Base-by-base conservation (phyloP, 2,888 invertebrate species). In the Halocaridina rubra region DNA sequence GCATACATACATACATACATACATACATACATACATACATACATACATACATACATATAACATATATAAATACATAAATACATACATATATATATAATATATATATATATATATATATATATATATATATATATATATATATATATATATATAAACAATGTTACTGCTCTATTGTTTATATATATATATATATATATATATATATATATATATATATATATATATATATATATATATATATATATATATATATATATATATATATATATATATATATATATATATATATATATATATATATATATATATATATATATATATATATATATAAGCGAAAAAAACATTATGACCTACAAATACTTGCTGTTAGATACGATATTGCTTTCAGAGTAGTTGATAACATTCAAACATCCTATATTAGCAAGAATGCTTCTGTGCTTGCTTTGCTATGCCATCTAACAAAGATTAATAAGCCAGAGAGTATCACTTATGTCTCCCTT, bases 151-250 rank as follows among this genome's bases (percentile, higher is more conserved):
- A 19, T 53, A 53, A 53, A 53, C 53, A 53, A 53, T 10, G n/a
- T n/a, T n/a, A n/a, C n/a, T n/a, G n/a, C n/a, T n/a, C n/a, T n/a
- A n/a, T n/a, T 53, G 5, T 53, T n/a, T 53, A 53, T 53, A 53
- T 53, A 53, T 53, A 13, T 53, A 53, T 53, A 53, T 53, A 13
- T 53, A 53, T 53, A 53, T 24, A 74, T 74, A 30, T 30, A 74
- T 74, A 74, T 19, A 33, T 74, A 74, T 33, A 74, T 74, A 74
- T 74, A 74, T 74, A 74, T 3, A 74, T 74, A 39, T 46, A 74
- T 46, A 39, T 74, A 74, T 74, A 39, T 74, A 74, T 74, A 74
- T 74, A 74, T 74, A 74, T 74, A 74, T 74, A 74, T 74, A 74
- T 74, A 74, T 74, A 7, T 33, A 33, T 30, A 74, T 74, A 33